A percentile compares a stretch with the other conserved stretches of the same genome.
phyloP scores from a whole-genome alignment of 2,888 invertebrate genomes.

The Machimus atricapillus region DNA sequence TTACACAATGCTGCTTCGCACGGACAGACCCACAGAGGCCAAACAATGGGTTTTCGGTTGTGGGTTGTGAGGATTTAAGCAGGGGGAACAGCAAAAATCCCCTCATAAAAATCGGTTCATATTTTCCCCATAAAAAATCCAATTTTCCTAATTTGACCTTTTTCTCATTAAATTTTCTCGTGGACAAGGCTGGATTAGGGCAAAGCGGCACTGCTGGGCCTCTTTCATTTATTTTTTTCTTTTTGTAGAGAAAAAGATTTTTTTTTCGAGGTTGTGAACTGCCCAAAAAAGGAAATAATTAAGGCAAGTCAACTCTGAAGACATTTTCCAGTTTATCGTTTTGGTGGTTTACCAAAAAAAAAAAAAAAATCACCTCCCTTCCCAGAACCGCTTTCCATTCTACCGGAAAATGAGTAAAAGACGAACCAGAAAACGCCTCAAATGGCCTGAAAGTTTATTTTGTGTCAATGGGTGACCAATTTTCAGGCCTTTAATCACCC shows the following conservation, averaged over 20 bases:
- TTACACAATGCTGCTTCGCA: background rate
- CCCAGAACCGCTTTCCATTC: background rate
- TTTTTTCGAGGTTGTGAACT: background rate
- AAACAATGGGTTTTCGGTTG: background rate
- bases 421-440: conserved; percentile 10
- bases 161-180: conserved; percentile 31
- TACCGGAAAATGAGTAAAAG: background rate
- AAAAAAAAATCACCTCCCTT: background rate
- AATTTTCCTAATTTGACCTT: conserved; percentile 34
- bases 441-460: conserved; percentile 38
- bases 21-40: background rate
- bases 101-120: conserved; percentile 14
- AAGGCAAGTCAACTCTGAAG: conserved; percentile 23
- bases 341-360: background rate
- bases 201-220: background rate
- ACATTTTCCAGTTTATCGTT: conserved; percentile 14
- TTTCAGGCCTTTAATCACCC: conserved; percentile 37
- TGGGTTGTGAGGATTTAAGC: background rate
- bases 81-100: background rate
- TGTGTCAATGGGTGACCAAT: conserved; percentile 39
- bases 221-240: background rate
- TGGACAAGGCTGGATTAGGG: background rate
- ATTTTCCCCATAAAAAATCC: conserved; percentile 29
- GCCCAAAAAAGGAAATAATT: conserved; percentile 16
- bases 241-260: background rate